A percentile compares a stretch with the other conserved stretches of the same genome.
Evolutionary conservation across 2,888 invertebrate genomes (phyloP).

Genomic region (Perizoma affinitatum): DNA sequence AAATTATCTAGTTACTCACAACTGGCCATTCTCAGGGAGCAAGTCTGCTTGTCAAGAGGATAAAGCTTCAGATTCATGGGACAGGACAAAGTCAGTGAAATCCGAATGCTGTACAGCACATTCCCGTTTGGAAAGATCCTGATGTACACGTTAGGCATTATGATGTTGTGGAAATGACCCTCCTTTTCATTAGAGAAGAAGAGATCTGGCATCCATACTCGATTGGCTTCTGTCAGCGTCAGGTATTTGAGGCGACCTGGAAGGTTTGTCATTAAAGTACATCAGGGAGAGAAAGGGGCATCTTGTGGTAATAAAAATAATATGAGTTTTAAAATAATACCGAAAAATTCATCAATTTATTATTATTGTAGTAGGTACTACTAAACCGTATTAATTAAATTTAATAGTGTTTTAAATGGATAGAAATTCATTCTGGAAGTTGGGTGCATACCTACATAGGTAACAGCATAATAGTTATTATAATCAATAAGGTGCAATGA

Average conservation of each 20-base stretch:
- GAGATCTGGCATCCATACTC: slow-evolving; percentile 99
- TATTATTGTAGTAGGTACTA: too few relatives aligned
- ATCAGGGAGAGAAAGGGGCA: neutral
- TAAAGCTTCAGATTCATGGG: slow-evolving; percentile 99
- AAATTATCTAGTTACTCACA: slow-evolving; percentile 92
- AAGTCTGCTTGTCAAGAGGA: slow-evolving; percentile 97
- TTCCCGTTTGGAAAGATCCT: slow-evolving; percentile 97
- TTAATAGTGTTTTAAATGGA: too few relatives aligned
- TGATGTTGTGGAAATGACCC: slow-evolving; percentile 98
- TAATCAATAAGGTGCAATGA: too few relatives aligned
- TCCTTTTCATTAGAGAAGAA: slow-evolving; percentile 99
- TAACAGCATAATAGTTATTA: too few relatives aligned
- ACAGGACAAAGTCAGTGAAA: slow-evolving; percentile 97
- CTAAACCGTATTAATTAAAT: too few relatives aligned
- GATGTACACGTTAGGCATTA: slow-evolving; percentile 99
- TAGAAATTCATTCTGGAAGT: too few relatives aligned
- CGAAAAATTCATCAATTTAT: too few relatives aligned
- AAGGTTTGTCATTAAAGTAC: slow-evolving; percentile 2
- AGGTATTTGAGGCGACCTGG: slow-evolving; percentile 94
- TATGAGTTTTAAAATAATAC: too few relatives aligned
- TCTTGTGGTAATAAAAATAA: neutral
- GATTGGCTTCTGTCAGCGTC: slow-evolving; percentile 96
- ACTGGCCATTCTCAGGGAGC: slow-evolving; percentile 97
- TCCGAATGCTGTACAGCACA: slow-evolving; percentile 98
- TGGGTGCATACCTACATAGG: too few relatives aligned